phyloP scores from a whole-genome alignment of 1,140 invertebrate genomes.

The Aphaenogaster floridana region DNA sequence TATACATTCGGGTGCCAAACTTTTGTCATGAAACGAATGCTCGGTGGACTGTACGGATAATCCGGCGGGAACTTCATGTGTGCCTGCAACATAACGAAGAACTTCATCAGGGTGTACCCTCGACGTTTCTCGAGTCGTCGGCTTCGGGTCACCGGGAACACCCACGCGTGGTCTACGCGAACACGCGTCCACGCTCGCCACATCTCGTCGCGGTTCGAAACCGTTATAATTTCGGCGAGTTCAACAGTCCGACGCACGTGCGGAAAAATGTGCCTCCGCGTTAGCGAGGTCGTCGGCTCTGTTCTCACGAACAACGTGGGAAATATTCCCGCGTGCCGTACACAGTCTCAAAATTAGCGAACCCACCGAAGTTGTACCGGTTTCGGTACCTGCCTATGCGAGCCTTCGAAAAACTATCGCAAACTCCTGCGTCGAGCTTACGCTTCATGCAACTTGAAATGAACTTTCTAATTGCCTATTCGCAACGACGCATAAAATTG shows the following conservation, averaged over 20 bases:
- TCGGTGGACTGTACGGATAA: conserved; percentile 99
- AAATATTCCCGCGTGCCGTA: conserved; percentile 6
- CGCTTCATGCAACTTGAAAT: background rate
- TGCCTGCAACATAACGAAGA: conserved; percentile 90
- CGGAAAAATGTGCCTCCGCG: background rate
- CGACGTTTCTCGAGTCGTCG: background rate
- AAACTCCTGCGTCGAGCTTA: background rate
- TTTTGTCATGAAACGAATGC: conserved; percentile 99
- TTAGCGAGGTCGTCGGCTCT: background rate
- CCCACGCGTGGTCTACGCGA: conserved; percentile 13
- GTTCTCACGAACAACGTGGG: conserved; percentile 34
- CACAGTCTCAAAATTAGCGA: background rate
- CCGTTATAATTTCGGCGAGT: conserved; percentile 53
- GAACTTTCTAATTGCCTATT: background rate
- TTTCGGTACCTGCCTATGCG: background rate
- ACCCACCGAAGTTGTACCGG: background rate
- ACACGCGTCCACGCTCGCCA: no score
- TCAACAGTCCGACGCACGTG: conserved; percentile 11
- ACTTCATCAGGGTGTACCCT: background rate
- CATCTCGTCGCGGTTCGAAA: background rate
- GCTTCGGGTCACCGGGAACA: background rate
- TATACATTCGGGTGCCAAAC: conserved; percentile 99
- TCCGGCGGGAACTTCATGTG: conserved; percentile 99
- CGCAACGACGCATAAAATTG: background rate
- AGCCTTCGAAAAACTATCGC: background rate